Evolutionary conservation across 2,888 invertebrate genomes (phyloP), one percentile per base, ranked within the genome.

Genomic region (Drosophila testacea): DNA sequence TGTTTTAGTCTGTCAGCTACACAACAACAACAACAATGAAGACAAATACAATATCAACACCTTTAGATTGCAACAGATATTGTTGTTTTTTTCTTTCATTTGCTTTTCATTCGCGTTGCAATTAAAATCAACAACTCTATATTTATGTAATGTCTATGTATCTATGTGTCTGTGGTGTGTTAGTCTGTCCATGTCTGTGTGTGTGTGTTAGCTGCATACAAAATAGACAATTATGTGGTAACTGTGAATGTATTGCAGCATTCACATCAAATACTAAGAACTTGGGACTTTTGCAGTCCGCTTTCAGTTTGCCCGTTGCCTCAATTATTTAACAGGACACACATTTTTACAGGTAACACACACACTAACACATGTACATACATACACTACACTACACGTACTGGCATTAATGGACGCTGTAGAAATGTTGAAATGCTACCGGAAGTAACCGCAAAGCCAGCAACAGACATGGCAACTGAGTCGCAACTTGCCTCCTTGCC

Each of bases 311-410:
- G 38, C 28, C 48, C 44, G 61, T 36, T 65, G 54, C 61, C 68
- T 83, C 69, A 88, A 78, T 88, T 88, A 88, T 85, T 82, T 73
- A 83, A 47, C 64, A 69, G 67, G 47, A 57, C 50, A 68, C 50
- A 67, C 51, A 62, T 51, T 56, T 62, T 44, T 44, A 22, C 79
- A 77, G 71, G 50, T 76, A 63, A 22, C 28, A 46, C 28, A 22
- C 61, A 56, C 38, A 62, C 60, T 47, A 65, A 65, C 63, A 46
- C 36, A 13, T 22, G n/a, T 42, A n/a, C 13, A 34, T 30, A 66
- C 22, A 46, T 34, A 11, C 3, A 11, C 1, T 11, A 44, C 42
- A 27, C 11, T 11, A 55, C 47, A 36, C 30, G 13, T 11, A 42
- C 13, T 59, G 64, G 57, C 68, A 73, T 87, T 84, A 83, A 82